phyloP scores from a whole-genome alignment of 2,888 invertebrate genomes.

The Eumerus sabulonum region DNA sequence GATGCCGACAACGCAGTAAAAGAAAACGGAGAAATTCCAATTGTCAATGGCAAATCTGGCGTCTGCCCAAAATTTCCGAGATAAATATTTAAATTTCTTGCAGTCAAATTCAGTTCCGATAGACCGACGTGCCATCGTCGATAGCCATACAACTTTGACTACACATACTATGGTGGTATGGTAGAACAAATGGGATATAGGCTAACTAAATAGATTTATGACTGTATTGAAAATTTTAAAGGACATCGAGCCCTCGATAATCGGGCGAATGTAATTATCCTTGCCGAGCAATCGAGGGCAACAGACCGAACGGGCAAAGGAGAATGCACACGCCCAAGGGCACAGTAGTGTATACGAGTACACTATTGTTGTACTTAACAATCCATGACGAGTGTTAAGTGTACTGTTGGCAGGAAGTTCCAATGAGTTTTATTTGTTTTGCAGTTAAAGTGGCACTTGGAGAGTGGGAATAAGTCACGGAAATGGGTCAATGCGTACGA shows the following conservation, averaged over 20 bases:
- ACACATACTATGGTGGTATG: not conserved
- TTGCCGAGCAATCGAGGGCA: slow-evolving; percentile 15
- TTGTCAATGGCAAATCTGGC: slow-evolving; percentile 43
- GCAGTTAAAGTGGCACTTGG: slow-evolving; percentile 26
- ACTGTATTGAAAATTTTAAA: slow-evolving; percentile 54
- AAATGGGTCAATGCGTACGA: slow-evolving; percentile 42
- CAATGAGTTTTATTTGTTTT: slow-evolving; percentile 2
- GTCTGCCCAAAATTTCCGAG: slow-evolving; percentile 31
- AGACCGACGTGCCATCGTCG: slow-evolving; percentile 18
- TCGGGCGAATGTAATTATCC: slow-evolving; percentile 47
- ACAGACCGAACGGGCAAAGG: not conserved
- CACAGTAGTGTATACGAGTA: not conserved
- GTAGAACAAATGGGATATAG: no score
- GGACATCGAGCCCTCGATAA: slow-evolving; percentile 33
- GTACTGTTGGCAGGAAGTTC: slow-evolving; percentile 57
- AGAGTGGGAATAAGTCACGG: not conserved
- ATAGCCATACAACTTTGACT: not conserved
- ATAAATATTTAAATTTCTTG: slow-evolving; percentile 54
- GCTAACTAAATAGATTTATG: slow-evolving; percentile 57
- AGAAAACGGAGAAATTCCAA: slow-evolving; percentile 17
- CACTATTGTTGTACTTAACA: slow-evolving; percentile 46
- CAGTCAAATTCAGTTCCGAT: slow-evolving; percentile 45
- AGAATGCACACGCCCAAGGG: slow-evolving; percentile 27
- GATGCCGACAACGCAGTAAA: slow-evolving; percentile 2
- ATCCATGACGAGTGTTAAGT: slow-evolving; percentile 63